Conservation (phyloP, 2,113 vertebrate species). For the Malurus cyaneus region DNA sequence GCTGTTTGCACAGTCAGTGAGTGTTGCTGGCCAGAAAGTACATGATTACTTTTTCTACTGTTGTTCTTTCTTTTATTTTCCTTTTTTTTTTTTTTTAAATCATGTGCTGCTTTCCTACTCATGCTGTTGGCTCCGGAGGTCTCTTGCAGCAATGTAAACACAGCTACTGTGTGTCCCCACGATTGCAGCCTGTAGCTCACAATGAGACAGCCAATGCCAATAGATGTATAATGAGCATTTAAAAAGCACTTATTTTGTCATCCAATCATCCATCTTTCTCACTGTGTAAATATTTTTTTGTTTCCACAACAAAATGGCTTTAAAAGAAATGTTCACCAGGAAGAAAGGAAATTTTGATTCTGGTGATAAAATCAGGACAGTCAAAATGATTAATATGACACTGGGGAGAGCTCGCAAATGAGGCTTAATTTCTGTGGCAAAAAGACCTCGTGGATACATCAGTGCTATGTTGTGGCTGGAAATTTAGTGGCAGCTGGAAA, state of each 20-base stretch:
- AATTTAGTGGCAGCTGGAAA: constrained; percentile 50
- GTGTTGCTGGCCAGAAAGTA: background rate
- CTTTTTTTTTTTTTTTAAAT: background rate
- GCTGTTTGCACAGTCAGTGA: background rate
- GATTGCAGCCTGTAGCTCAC: background rate
- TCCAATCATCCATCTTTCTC: background rate
- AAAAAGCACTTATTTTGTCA: constrained; percentile 37
- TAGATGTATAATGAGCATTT: background rate
- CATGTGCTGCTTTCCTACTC: background rate
- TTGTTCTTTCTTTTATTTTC: background rate
- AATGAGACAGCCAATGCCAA: constrained; percentile 8
- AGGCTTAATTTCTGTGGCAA: constrained; percentile 37
- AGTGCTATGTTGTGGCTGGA: constrained; percentile 13
- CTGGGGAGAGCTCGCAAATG: background rate
- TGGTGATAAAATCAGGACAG: constrained; percentile 54
- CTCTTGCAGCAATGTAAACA: constrained; percentile 1
- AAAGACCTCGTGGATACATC: constrained; percentile 33
- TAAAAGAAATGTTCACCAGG: constrained; percentile 29
- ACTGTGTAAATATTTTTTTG: constrained; percentile 43
- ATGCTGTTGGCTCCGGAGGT: background rate
- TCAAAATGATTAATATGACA: constrained; percentile 50
- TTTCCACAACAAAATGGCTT: constrained; percentile 30
- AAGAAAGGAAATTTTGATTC: constrained; percentile 13
- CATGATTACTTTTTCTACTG: background rate
- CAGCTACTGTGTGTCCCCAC: background rate